Base-by-base conservation (phyloP, 2,888 invertebrate genomes). In the Eupithecia abbreviata region DNA sequence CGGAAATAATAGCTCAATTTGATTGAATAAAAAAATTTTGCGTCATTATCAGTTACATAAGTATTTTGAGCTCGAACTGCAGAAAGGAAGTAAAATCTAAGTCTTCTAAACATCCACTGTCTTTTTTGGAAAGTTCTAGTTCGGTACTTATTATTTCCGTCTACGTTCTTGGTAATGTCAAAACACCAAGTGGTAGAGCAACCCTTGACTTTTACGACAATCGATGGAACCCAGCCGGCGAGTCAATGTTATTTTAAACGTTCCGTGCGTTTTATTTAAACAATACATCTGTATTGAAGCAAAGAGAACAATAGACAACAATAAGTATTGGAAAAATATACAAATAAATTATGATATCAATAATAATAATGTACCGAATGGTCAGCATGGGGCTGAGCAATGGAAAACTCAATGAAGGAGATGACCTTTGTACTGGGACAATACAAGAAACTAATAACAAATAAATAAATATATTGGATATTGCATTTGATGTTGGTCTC, bases 251-350 rank as follows among this genome's bases (percentile, higher is more conserved):
- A 15, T 75, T 74, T 9, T 71, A 62, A 62, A 62, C 62, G 62
- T 70, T 41, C 18, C 69, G 66, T 70, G 58, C 67, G 41, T 62
- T 68, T 77, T 74, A 76, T 77, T 77, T 75, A 73, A 76, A 77
- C 73, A 77, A 74, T 55, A 71, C 74, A 77, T 68, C 71, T 71
- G 77, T 77, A 74, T 74, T 74, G 45, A 69, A 76, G 67, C 67
- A 77, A 67, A 41, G 47, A 73, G 58, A 77, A 77, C 77, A 77
- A 77, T 77, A 74, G 74, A 72, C 43, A 74, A 74, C 72, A 74
- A 77, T 72, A 77, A 77, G 49, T 51, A 55, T 58, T 49, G 42
- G 72, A 72, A 18, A 68, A 62, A 74, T 72, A 77, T 71, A 71
- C 58, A 75, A 78, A 77, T 74, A 79, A 68, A 68, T 45, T 42